Conservation (phyloP, 2,113 vertebrate species). For the Albula goreensis region DNA sequence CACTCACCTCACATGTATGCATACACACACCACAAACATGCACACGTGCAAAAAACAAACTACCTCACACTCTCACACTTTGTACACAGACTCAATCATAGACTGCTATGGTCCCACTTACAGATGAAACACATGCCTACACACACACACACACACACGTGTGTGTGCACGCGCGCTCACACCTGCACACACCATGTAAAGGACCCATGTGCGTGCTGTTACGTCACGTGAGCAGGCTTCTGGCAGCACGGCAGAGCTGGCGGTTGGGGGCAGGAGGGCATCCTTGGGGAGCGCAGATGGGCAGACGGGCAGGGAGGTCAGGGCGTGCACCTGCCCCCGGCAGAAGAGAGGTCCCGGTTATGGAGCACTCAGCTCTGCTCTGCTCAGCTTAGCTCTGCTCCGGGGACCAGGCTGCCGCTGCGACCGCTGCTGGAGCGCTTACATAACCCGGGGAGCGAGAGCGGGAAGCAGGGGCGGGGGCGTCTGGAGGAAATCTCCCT, state of each 20-base stretch:
- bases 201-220: background rate
- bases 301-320: background rate
- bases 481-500: background rate
- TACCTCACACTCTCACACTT: too few relatives aligned
- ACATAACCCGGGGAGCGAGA: background rate
- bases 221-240: background rate
- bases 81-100: too few relatives aligned
- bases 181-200: background rate
- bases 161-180: too few relatives aligned
- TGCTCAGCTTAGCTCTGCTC: too few relatives aligned
- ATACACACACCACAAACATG: background rate
- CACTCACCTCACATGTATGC: background rate
- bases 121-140: too few relatives aligned
- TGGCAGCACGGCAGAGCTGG: background rate
- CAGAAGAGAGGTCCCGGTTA: background rate
- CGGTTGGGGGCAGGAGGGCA: background rate
- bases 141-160: too few relatives aligned
- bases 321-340: background rate
- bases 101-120: too few relatives aligned
- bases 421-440: background rate
- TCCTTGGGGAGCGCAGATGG: background rate
- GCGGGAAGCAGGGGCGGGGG: too few relatives aligned
- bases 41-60: slow-evolving; percentile 22
- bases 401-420: background rate
- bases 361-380: too few relatives aligned